Conservation (phyloP, 2,113 vertebrate genomes). For the Spea bombifrons region DNA sequence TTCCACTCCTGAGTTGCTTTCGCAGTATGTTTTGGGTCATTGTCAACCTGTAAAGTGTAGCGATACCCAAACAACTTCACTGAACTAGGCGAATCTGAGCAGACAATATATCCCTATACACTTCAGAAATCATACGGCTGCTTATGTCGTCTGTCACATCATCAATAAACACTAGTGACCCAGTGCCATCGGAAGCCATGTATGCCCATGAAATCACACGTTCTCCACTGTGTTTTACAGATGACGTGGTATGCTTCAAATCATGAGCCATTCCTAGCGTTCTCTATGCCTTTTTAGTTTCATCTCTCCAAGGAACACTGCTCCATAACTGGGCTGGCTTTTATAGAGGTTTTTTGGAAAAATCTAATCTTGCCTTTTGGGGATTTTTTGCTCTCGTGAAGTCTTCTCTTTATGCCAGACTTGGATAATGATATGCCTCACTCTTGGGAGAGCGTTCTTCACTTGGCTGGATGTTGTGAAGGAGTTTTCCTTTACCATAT, state of each 20-base stretch:
- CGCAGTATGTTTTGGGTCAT: not conserved
- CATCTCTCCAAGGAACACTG: not conserved
- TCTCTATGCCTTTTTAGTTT: not conserved
- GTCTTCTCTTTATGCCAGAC: not conserved
- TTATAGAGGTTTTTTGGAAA: slow-evolving; percentile 1
- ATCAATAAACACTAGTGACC: not conserved
- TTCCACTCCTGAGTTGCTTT: slow-evolving; percentile 8
- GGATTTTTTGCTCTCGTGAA: not conserved
- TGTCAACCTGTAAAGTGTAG: not conserved
- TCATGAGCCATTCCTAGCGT: not conserved
- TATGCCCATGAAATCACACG: not conserved
- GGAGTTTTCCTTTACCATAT: too few relatives aligned
- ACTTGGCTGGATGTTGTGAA: too few relatives aligned
- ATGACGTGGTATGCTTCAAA: not conserved
- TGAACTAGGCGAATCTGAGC: too few relatives aligned
- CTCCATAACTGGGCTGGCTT: slow-evolving; percentile 14
- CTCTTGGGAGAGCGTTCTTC: too few relatives aligned
- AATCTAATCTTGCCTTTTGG: slow-evolving; percentile 9
- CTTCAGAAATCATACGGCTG: not conserved
- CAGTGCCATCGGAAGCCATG: slow-evolving; percentile 5
- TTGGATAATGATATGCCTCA: too few relatives aligned
- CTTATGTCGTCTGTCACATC: not conserved
- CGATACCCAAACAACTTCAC: not conserved
- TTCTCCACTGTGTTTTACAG: not conserved
- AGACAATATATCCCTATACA: not conserved